Percentiles rank a stretch among this genome's conserved stretches.
Evolutionary conservation across 2,113 vertebrate species (phyloP).

Genomic region (Xiphophorus couchianus): DNA sequence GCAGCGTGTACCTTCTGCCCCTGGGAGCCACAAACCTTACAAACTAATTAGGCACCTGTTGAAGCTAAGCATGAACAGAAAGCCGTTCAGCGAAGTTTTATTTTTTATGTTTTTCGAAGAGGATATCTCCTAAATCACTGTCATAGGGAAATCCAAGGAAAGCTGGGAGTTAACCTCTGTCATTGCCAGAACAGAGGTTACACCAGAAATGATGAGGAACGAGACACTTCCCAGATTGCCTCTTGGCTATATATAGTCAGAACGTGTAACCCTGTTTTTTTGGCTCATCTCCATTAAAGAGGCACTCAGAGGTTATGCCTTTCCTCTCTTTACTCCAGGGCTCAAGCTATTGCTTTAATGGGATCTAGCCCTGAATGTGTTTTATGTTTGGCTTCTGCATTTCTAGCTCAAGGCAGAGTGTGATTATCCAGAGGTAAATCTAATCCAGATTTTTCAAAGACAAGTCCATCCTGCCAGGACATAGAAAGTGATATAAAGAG

Average conservation of each 20-base stretch:
- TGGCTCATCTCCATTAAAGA: constrained; percentile 49
- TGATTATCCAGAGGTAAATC: constrained; percentile 55
- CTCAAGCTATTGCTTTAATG: constrained; percentile 53
- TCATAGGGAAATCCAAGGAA: constrained; percentile 1
- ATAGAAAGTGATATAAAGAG: constrained; percentile 15
- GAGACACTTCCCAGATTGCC: constrained; percentile 38
- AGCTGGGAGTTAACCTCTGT: constrained; percentile 27
- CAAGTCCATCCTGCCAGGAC: constrained; percentile 7
- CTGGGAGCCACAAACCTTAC: constrained; percentile 54
- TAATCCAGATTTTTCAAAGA: constrained; percentile 53
- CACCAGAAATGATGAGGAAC: constrained; percentile 20
- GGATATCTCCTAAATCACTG: constrained; percentile 47
- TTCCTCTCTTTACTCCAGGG: constrained; percentile 37
- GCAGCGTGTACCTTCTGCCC: constrained; percentile 38
- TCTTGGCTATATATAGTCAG: constrained; percentile 51
- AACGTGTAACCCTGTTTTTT: constrained; percentile 25
- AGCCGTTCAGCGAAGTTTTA: constrained; percentile 35
- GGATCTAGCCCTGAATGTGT: constrained; percentile 53
- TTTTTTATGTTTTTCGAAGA: background rate
- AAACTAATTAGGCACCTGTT: constrained; percentile 79
- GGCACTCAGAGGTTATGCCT: constrained; percentile 35
- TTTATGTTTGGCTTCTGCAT: constrained; percentile 53
- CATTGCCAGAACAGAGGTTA: constrained; percentile 21
- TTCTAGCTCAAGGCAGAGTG: constrained; percentile 38
- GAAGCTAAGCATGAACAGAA: constrained; percentile 54